A percentile compares a stretch with the other conserved stretches of the same genome.
Evolutionary conservation across 2,797 vertebrate genomes (phyloP).

Genomic region (Siniperca undulata): DNA sequence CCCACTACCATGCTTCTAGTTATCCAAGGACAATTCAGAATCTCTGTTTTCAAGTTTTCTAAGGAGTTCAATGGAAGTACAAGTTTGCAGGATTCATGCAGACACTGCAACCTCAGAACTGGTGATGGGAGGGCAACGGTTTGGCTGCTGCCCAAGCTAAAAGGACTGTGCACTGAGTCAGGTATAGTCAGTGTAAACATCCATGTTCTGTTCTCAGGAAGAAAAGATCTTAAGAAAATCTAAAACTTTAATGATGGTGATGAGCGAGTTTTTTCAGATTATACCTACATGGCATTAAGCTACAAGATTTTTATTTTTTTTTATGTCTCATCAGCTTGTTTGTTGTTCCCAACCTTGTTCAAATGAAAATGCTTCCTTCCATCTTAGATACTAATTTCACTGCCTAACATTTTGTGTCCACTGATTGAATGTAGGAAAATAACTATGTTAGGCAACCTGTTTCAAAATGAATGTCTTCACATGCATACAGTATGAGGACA

Average conservation of each 20-base stretch:
- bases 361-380: not conserved
- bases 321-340: not conserved
- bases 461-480: not conserved
- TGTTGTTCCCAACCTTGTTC: not conserved
- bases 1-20: not conserved
- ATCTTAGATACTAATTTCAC: not conserved
- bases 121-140: not conserved
- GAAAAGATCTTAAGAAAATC: not conserved
- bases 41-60: conserved; percentile 5
- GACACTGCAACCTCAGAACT: conserved; percentile 27
- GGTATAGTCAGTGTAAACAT: conserved; percentile 19
- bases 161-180: not conserved
- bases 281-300: not conserved
- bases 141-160: conserved; percentile 37
- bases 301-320: not conserved
- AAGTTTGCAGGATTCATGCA: conserved; percentile 18
- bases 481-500: not conserved
- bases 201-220: not conserved
- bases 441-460: not conserved
- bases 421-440: not conserved
- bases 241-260: not conserved
- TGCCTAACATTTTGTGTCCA: not conserved
- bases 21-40: conserved; percentile 15
- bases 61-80: conserved; percentile 7
- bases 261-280: not conserved